A percentile compares a stretch with the other conserved stretches of the same genome.
Conservation (phyloP, 2,113 vertebrate genomes). For the Cyanistes caeruleus region DNA sequence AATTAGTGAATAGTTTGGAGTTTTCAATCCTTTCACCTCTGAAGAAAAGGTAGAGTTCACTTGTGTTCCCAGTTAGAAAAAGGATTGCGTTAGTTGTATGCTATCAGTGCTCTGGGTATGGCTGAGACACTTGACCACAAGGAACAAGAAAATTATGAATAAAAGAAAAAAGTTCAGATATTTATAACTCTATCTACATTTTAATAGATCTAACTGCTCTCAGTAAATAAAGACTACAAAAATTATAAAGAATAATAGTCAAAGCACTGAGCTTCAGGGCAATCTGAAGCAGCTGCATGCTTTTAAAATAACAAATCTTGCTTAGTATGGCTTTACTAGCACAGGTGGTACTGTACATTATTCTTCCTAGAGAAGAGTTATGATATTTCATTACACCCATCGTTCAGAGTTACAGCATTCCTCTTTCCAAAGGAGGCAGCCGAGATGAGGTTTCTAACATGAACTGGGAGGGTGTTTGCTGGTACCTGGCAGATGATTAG, state of each 20-base stretch:
- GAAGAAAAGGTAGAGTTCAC: background rate
- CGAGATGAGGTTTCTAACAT: background rate
- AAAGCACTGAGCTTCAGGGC: background rate
- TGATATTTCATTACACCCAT: background rate
- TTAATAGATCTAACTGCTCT: background rate
- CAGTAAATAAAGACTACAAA: background rate
- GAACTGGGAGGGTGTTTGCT: background rate
- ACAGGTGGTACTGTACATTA: conserved; percentile 13
- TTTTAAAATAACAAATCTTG: conserved; percentile 15
- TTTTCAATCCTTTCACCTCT: background rate
- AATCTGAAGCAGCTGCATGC: background rate
- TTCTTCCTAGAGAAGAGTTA: conserved; percentile 7
- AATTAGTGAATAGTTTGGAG: background rate
- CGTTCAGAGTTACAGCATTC: conserved; percentile 1
- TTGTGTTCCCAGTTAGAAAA: background rate
- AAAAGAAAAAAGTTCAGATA: background rate
- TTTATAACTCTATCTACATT: background rate
- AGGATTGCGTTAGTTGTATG: background rate
- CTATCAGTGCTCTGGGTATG: background rate
- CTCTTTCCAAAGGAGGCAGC: background rate
- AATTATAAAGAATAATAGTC: background rate
- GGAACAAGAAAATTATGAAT: background rate
- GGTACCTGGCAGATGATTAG: conserved; percentile 18
- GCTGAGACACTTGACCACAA: background rate
- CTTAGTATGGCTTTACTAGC: background rate